Base-by-base conservation (phyloP, 2,113 vertebrate genomes). In the Hemibagrus wyckioides region DNA sequence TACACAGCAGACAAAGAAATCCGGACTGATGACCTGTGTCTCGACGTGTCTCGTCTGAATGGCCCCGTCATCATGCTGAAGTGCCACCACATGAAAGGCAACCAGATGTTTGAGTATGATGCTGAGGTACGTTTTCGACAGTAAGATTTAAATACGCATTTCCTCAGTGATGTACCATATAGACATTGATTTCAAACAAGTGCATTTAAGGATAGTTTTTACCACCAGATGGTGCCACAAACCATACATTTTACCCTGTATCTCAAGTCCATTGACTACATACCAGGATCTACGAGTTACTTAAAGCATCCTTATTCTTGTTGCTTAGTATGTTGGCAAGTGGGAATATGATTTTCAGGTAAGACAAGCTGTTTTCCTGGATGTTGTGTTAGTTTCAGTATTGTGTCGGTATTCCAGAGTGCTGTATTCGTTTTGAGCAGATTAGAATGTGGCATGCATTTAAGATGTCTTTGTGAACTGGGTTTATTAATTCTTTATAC, bases 21-120 rank as follows among this genome's bases (percentile, higher is more conserved):
- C 84, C 95, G 98, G 85, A 99, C 98, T 0, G 98, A 99, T 19
- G 98, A 99, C 88, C 94, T 99, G 89, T 99, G 98, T 91, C 94
- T 99, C 93, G 98, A 99, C 75, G 98, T 99, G 80, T 98, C 98
- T 3, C 96, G 98, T 79, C 96, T 99, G 85, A 99, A 96, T 52
- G 98, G 98, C 23, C 98, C 98, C 0, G 95, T 99, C 10, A 93
- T 96, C 84, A 99, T 99, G 98, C 94, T 99, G 80, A 99, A 99
- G 94, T 99, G 98, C 91, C 98, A 99, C 90, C 98, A 99, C 92
- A 97, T 99, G 98, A 96, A 97, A 90, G 98, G 98, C 56, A 99
- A 99, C 93, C 98, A 99, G 94, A 96, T 99, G 92, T 99, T 99
- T 94, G 97, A 99, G 84, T 99, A 99, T n/a, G 97, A 99, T 50